phyloP scores from a whole-genome alignment of 2,113 vertebrate species.

The Lontra canadensis region DNA sequence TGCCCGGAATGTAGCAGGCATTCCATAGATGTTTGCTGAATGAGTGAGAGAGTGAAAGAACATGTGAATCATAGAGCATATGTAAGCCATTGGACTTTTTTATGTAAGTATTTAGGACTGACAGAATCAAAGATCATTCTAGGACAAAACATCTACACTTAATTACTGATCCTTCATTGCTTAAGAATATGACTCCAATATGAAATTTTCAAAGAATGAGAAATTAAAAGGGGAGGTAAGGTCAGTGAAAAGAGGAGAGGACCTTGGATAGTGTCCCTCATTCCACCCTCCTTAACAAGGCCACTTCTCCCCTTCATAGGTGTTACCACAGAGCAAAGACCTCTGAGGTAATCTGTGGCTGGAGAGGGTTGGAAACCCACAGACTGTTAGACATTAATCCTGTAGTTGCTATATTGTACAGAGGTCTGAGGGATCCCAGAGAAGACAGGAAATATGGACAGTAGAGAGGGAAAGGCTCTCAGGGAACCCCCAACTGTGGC shows the following conservation, averaged over 20 bases:
- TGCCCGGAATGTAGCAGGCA: background rate
- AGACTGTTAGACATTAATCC: background rate
- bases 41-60: background rate
- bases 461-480: background rate
- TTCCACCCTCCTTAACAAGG: background rate
- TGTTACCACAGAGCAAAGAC: background rate
- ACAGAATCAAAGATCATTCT: background rate
- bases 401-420: background rate
- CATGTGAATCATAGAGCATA: background rate
- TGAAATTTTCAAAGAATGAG: constrained; percentile 1
- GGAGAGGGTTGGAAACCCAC: background rate
- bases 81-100: background rate
- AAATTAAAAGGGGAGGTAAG: background rate
- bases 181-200: background rate
- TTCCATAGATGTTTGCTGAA: background rate
- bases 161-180: background rate
- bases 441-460: background rate
- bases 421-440: background rate
- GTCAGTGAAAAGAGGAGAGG: background rate
- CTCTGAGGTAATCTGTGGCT: background rate
- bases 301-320: background rate
- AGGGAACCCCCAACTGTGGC: background rate
- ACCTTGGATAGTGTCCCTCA: background rate
- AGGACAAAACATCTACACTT: background rate
- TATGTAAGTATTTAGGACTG: background rate